These are phyloP conservation scores for Uropetala carovei DNA, from an alignment of 2,888 invertebrate genomes.

Conservation along the genomic window DNA sequence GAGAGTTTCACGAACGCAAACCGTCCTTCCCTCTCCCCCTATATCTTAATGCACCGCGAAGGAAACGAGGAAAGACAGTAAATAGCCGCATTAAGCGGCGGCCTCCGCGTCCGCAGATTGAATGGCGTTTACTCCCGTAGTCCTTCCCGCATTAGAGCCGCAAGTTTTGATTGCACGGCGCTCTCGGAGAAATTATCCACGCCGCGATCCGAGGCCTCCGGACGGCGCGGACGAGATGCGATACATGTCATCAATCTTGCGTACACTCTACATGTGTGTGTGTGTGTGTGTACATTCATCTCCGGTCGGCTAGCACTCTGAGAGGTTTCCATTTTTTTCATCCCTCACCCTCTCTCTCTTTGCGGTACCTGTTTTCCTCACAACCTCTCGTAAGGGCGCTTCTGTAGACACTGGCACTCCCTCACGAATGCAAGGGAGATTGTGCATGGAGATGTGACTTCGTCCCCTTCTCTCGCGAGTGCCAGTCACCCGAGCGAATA, in stretches of 20 bases:
- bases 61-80: conserved; percentile 1
- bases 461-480: not conserved
- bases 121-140: not conserved
- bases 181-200: conserved; percentile 12
- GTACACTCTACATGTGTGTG: conserved; percentile 23
- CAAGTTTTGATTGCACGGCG: not conserved
- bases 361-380: conserved; percentile 10
- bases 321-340: too few relatives aligned
- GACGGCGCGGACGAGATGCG: not conserved
- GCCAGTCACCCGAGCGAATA: conserved; percentile 2
- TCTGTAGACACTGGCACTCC: conserved; percentile 32
- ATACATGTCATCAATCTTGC: conserved; percentile 10
- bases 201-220: too few relatives aligned
- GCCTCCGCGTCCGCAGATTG: not conserved
- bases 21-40: not conserved
- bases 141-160: not conserved
- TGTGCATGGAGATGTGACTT: not conserved
- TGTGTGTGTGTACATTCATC: conserved; percentile 24
- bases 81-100: not conserved
- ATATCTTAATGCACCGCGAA: conserved; percentile 17
- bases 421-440: not conserved
- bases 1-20: not conserved
- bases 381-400: not conserved
- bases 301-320: not conserved
- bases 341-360: not conserved